Conservation (phyloP, 2,888 invertebrate species). For the Platerodrilus igneus region DNA sequence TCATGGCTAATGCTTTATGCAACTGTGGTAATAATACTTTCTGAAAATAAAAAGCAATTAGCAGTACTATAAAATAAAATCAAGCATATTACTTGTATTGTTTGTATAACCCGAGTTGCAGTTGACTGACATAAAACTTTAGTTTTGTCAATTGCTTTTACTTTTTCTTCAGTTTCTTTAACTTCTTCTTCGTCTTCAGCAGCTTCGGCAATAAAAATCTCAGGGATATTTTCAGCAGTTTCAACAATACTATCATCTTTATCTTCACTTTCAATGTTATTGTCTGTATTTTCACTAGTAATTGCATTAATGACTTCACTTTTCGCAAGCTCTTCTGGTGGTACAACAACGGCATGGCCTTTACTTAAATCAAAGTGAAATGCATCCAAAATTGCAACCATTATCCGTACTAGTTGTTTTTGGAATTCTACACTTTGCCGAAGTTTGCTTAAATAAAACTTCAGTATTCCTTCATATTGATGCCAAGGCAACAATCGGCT, state of each 20-base stretch:
- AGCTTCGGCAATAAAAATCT: slow-evolving; percentile 39
- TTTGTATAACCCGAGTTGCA: slow-evolving; percentile 67
- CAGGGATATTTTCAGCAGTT: slow-evolving; percentile 30
- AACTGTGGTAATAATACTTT: slow-evolving; percentile 74
- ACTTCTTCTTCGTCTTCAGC: slow-evolving; percentile 29
- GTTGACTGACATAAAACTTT: slow-evolving; percentile 62
- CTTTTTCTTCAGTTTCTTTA: slow-evolving; percentile 22
- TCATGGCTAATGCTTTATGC: slow-evolving; percentile 63
- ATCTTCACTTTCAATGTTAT: slow-evolving; percentile 28
- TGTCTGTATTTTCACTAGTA: slow-evolving; percentile 17
- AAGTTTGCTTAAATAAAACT: slow-evolving; percentile 74
- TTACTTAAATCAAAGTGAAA: slow-evolving; percentile 88
- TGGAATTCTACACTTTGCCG: slow-evolving; percentile 69
- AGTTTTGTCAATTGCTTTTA: slow-evolving; percentile 46
- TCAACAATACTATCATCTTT: slow-evolving; percentile 35
- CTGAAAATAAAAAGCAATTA: slow-evolving; percentile 54
- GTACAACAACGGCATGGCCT: slow-evolving; percentile 40
- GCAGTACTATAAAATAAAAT: slow-evolving; percentile 3
- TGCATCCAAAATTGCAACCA: slow-evolving; percentile 76
- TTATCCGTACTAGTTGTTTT: slow-evolving; percentile 73
- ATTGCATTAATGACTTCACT: not conserved
- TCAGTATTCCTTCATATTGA: slow-evolving; percentile 78
- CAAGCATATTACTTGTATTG: slow-evolving; percentile 37
- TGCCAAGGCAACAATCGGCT: slow-evolving; percentile 83
- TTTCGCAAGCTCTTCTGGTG: not conserved